phyloP scores from a whole-genome alignment of 2,888 invertebrate species.

The Drosophila buzzatii region DNA sequence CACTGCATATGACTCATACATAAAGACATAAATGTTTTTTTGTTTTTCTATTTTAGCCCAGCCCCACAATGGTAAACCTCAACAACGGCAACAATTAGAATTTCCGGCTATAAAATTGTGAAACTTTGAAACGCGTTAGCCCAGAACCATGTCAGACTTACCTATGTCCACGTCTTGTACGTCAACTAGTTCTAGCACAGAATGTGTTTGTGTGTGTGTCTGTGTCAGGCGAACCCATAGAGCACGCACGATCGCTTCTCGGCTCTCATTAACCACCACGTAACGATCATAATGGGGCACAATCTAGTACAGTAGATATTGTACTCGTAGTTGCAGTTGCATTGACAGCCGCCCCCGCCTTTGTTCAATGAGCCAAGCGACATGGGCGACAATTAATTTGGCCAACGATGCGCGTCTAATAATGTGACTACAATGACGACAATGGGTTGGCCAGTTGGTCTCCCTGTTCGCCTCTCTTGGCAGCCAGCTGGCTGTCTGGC shows the following conservation, averaged over 20 bases:
- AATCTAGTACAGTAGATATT: conserved; percentile 11
- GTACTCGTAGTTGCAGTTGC: conserved; percentile 34
- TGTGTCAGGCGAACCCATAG: conserved; percentile 24
- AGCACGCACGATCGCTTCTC: conserved; percentile 44
- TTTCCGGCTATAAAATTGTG: conserved; percentile 72
- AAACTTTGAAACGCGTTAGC: conserved; percentile 67
- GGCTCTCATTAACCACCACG: conserved; percentile 50
- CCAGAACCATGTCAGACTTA: conserved; percentile 66
- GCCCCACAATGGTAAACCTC: conserved; percentile 34
- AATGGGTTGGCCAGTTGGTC: conserved; percentile 46
- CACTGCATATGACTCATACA: conserved; percentile 45
- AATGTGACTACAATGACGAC: conserved; percentile 75
- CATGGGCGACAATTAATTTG: conserved; percentile 71
- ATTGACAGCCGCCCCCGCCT: conserved; percentile 22
- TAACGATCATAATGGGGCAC: conserved; percentile 57
- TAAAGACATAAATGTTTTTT: conserved; percentile 29
- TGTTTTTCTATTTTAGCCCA: conserved; percentile 15
- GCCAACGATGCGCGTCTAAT: conserved; percentile 78
- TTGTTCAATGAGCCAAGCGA: conserved; percentile 50
- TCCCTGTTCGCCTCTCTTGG: neutral
- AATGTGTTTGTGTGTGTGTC: conserved; percentile 19
- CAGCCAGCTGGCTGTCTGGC: conserved; percentile 55
- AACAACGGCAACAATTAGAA: conserved; percentile 70
- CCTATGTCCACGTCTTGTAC: conserved; percentile 17
- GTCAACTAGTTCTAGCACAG: conserved; percentile 30